Evolutionary conservation across 2,888 invertebrate genomes (phyloP), one percentile per base, ranked within the genome.

Genomic region (Drosophila macrothrix): DNA sequence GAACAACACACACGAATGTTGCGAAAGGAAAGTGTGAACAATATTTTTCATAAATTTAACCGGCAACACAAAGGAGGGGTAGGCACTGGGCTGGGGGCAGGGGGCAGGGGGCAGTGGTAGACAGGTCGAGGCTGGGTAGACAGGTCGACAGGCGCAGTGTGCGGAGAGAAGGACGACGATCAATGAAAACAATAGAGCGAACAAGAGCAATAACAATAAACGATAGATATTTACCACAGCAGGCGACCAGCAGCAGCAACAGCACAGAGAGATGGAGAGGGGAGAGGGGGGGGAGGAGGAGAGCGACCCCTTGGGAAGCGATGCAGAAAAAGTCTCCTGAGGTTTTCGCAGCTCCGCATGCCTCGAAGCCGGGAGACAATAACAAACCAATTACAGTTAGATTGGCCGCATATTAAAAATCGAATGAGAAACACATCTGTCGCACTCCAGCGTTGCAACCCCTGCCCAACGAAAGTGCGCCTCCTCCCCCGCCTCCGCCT

Each of bases 401-500:
- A 93, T 93, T 93, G 93, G 93, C 93, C 93, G 92, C 92, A 91
- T 93, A 93, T 93, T 93, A 93, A 93, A 93, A 92, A 89, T 92
- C 92, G 93, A 93, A 93, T 93, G 92, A 91, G 93, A 92, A 93
- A 91, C 93, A 92, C 93, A 93, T 93, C 93, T 93, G 93, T 93
- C 93, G 92, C 82, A 83, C 81, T 88, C 55, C 33, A 52, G 53
- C n/a, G 43, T 25, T 46, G 65, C 54, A 37, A 41, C 52, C 50
- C 35, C 53, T 22, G 28, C 33, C 31, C 12, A 35, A n/a, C 46
- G 14, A 46, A 46, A 46, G 14, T 46, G 46, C 25, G 19, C 50
- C 19, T 25, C 50, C 19, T 22, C 54, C 35, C 61, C 37, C 41
- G 28, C 49, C 28, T 4, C 25, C 16, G 12, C 54, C 31, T 64